Conservation (phyloP, 2,888 invertebrate species). For the Lithophane ornitopus region DNA sequence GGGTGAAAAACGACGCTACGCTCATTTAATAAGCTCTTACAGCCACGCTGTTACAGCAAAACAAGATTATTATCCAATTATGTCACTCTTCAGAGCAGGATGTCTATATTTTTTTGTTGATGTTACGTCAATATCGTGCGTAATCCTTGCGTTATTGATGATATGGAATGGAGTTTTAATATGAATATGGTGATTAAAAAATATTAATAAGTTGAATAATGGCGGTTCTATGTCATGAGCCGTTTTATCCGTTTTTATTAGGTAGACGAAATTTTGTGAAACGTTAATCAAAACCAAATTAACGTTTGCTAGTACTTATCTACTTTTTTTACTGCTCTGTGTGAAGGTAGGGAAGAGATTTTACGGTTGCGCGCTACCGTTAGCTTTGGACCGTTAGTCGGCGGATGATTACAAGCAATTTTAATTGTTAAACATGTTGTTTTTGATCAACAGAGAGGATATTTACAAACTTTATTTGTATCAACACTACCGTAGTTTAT, state of each 20-base stretch:
- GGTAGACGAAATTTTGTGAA: background rate
- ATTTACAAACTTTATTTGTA: background rate
- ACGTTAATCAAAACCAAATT: background rate
- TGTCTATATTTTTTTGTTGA: constrained; percentile 40
- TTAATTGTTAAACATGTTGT: constrained; percentile 44
- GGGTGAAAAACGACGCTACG: constrained; percentile 48
- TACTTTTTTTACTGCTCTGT: constrained; percentile 1
- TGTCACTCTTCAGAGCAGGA: constrained; percentile 29
- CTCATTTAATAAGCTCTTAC: constrained; percentile 53
- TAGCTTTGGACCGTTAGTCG: constrained; percentile 40
- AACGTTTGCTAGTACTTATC: background rate
- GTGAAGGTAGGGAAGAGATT: constrained; percentile 23
- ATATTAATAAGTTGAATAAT: constrained; percentile 14
- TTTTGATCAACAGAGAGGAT: constrained; percentile 1
- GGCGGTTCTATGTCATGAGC: background rate
- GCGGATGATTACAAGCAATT: constrained; percentile 32
- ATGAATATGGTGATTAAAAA: background rate
- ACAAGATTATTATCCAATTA: constrained; percentile 64
- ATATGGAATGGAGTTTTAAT: background rate
- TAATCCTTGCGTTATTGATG: constrained; percentile 30
- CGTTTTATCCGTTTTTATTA: constrained; percentile 8
- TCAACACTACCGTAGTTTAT: background rate
- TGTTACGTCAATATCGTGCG: constrained; percentile 41
- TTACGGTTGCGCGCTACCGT: constrained; percentile 40
- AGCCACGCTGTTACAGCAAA: constrained; percentile 45